Base-by-base conservation (phyloP, 92 coral and sea anemone species). In the Umimayanthus kanabou region DNA sequence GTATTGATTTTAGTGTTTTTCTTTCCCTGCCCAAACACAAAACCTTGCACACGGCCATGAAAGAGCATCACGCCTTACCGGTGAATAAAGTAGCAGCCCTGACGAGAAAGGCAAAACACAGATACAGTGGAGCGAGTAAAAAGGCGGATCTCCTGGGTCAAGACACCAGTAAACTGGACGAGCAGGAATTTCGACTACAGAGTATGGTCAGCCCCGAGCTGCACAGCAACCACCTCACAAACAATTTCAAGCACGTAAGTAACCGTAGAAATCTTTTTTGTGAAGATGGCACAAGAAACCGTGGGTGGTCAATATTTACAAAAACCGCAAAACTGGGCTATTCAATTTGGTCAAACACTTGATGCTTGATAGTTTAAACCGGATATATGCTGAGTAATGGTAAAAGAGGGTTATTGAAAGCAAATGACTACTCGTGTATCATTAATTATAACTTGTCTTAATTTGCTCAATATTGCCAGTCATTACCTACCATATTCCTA, bases 111-210 rank as follows among this genome's bases (percentile, higher is more conserved):
- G 76, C 0, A 4, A 43, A 1, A n/a, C n/a, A n/a, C 10, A 40
- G 20, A 16, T 64, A 30, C 40, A 55, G 26, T 39, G 29, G 37
- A 42, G 86, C 29, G 79, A 83, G 87, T 45, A 95, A 93, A 81
- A 95, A 95, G 80, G 92, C 92, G 45, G 98, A 95, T 29, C 88
- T 95, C 42, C 92, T 95, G 2, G 98, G 98, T 8, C 96, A 93
- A 71, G 98, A 95, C 78, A 89, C 94, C 55, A 88, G 55, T 89
- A 82, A 89, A 67, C 81, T 95, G 80, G 92, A 93, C 77, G 91
- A 91, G 70, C 92, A 90, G 18, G 98, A 95, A 78, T 95, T 93
- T 79, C 90, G 79, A 72, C 85, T 95, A 6, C 98, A 95, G 70
- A 95, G 96, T 69, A 85, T 95, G 88, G 89, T 93, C 39, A 93